Base-by-base conservation (phyloP, 2,797 vertebrate genomes). In the Crenichthys baileyi region DNA sequence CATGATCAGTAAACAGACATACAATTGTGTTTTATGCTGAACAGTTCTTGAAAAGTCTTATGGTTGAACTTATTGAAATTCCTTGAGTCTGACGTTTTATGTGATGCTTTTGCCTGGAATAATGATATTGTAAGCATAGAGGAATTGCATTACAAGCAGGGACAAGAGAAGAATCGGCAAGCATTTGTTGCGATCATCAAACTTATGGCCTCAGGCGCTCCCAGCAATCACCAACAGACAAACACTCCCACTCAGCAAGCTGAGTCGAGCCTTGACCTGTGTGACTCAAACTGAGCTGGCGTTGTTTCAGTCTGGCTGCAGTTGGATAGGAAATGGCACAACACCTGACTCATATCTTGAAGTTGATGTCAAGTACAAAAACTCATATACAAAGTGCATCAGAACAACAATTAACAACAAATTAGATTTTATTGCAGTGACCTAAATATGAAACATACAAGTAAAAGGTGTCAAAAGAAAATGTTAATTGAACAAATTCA, bases 391-490 rank as follows among this genome's bases (percentile, higher is more conserved):
- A 73, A 44, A 55, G 46, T 5, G 0, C 1, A 50, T 72, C 81
- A 75, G 70, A 72, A 74, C 76, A 74, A 51, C 36, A 72, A 60
- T 67, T 80, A 61, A 75, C 55, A 90, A 87, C 85, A 82, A 86
- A 78, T 55, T 24, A 67, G 56, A 82, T 94, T 95, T 68, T 95
- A 95, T 95, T 95, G 88, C 91, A 84, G 79, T 87, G 77, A 85
- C 82, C 61, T 82, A 83, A 56, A 73, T 83, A 87, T 77, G 75
- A 90, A 89, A 91, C 87, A 80, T 85, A 89, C 75, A 76, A 75
- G 67, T 76, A 79, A 81, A 92, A 92, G 91, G 81, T 89, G 63
- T 86, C 83, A 61, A 24, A 60, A 81, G 63, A 70, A 50, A 82
- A 78, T 58, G 20, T 79, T 76, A 89, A 78, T 46, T 53, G 84